phyloP scores from a whole-genome alignment of 1,140 invertebrate species.

The Camponotus pennsylvanicus region DNA sequence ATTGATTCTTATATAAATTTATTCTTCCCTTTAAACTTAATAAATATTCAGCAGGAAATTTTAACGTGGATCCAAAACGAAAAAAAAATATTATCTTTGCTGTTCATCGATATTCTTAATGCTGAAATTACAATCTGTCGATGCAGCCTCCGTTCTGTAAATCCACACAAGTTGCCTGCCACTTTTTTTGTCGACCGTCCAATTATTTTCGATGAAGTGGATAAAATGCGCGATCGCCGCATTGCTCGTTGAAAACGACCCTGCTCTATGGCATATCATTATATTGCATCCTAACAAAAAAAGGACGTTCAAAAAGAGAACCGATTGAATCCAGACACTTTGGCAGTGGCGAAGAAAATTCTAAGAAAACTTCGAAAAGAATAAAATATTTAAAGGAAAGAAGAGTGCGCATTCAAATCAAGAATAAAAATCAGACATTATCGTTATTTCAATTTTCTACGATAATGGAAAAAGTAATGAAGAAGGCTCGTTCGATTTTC shows the following conservation, averaged over 20 bases:
- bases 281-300: constrained; percentile 25
- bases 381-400: constrained; percentile 17
- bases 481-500: constrained; percentile 13
- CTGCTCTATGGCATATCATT: background rate
- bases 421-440: constrained; percentile 34
- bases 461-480: constrained; percentile 27
- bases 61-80: background rate
- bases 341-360: constrained; percentile 22
- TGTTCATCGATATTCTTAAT: constrained; percentile 49
- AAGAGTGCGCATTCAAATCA: background rate
- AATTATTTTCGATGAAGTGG: constrained; percentile 43
- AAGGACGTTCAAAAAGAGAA: constrained; percentile 12
- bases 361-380: constrained; percentile 27
- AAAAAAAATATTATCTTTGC: constrained; percentile 51
- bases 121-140: constrained; percentile 28
- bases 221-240: constrained; percentile 42
- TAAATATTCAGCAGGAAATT: constrained; percentile 5
- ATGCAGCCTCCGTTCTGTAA: constrained; percentile 18
- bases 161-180: constrained; percentile 6
- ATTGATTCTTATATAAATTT: background rate
- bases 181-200: constrained; percentile 28
- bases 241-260: constrained; percentile 25
- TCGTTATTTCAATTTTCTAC: background rate
- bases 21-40: background rate
- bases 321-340: constrained; percentile 39